Evolutionary conservation across 2,113 vertebrate species (phyloP), one percentile per base, ranked within the genome.

Genomic region (Panthera tigris): DNA sequence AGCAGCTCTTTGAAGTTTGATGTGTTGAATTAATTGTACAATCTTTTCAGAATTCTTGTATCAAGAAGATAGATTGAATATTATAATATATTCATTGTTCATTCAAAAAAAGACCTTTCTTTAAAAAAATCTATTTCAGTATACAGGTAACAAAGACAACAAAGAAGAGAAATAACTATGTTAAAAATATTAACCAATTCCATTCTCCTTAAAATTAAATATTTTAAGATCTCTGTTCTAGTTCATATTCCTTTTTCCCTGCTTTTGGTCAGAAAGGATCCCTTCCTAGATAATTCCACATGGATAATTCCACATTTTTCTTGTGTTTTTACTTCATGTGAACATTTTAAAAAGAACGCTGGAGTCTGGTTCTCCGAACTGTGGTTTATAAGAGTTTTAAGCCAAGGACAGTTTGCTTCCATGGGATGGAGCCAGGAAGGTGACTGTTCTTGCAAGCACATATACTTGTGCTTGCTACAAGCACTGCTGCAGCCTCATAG

Each of bases 1-100:
- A 89, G 93, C 27, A 61, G 25, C 61, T 96, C 79, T 97, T 95
- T 89, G 68, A 96, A 95, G 82, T 94, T 97, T 86, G 73, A 29
- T 95, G 41, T 27, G 89, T 96, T 97, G 96, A 95, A 96, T 96
- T 97, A 97, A 97, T 96, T 52, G 39, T 95, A n/a, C 89, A 89
- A 93, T 93, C 83, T 61, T 96, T 96, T 95, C 52, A 80, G 48
- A 96, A 81, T 94, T 97, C 93, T 96, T 87, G 1, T 80, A 86
- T 41, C 69, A 94, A 81, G 74, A 96, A 92, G 25, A 29, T 69
- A 96, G 87, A 93, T 76, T 96, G 71, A 23, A 90, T 87, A 81
- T 95, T 95, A 71, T 95, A 83, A 89, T 94, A n/a, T 89, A 89
- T 69, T 87, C 84, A 71, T 83, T 95, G 80, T 94, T 90, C 18